A percentile compares a stretch with the other conserved stretches of the same genome.
These are phyloP conservation scores for Tragelaphus oryx DNA, from an alignment of 2,797 vertebrate species.

Conservation along the genomic window DNA sequence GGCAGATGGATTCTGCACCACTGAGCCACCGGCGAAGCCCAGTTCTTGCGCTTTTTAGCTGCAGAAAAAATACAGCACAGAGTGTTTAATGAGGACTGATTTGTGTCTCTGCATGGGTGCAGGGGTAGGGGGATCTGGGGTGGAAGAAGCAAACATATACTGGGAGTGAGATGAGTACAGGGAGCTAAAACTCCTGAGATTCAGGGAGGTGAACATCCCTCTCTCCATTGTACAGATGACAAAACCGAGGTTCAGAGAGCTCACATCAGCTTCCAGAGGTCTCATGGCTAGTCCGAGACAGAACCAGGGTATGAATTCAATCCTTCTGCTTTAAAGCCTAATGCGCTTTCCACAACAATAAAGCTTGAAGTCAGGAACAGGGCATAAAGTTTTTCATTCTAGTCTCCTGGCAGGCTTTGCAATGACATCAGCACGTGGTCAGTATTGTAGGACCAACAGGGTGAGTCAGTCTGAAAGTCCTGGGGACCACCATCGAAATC, in stretches of 20 bases:
- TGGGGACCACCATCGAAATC: constrained; percentile 42
- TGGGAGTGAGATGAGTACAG: neutral
- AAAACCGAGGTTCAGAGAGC: neutral
- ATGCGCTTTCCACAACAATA: neutral
- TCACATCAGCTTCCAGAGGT: neutral
- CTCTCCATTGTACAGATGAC: neutral
- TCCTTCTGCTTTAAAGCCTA: neutral
- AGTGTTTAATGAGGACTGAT: neutral
- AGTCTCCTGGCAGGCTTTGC: neutral
- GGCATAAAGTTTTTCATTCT: neutral
- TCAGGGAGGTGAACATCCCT: neutral
- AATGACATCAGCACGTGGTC: neutral
- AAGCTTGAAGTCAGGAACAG: neutral
- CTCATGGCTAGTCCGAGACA: neutral
- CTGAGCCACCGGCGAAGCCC: neutral
- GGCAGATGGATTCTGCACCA: neutral
- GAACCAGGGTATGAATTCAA: neutral
- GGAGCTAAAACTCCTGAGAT: neutral
- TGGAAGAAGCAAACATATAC: neutral
- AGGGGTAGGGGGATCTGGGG: neutral
- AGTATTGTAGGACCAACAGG: neutral
- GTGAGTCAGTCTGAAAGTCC: neutral
- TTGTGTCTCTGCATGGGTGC: neutral
- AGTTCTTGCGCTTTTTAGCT: neutral
- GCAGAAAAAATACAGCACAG: neutral